Percentiles rank a stretch among this genome's conserved stretches.
phyloP scores from a whole-genome alignment of 2,797 vertebrate species.

The Potorous gilbertii region DNA sequence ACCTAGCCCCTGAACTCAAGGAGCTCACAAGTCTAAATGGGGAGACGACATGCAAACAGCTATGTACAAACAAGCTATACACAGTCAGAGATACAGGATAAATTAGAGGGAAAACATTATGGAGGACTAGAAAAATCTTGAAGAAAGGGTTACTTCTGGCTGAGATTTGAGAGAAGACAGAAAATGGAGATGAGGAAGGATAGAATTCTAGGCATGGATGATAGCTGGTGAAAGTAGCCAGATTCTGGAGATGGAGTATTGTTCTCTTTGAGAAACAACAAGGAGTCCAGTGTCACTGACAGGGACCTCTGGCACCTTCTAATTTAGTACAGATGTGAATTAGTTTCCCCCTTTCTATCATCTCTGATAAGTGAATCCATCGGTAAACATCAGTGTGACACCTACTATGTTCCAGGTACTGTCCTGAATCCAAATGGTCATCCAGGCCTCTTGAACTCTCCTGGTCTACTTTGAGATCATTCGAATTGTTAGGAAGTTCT shows the following conservation, averaged over 20 bases:
- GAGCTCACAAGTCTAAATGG: too few species aligned
- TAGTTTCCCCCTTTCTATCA: background rate
- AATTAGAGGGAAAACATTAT: background rate
- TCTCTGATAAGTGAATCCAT: background rate
- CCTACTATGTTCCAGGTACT: background rate
- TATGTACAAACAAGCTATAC: background rate
- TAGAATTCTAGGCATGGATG: background rate
- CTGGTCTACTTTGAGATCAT: background rate
- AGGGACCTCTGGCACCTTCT: background rate
- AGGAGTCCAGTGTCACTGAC: background rate
- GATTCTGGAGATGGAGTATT: too few species aligned
- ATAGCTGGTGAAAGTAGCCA: background rate
- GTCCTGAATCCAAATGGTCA: background rate
- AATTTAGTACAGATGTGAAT: background rate
- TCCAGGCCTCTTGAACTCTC: background rate
- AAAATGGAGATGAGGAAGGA: background rate
- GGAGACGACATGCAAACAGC: too few species aligned
- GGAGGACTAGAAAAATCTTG: background rate
- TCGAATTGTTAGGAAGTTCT: background rate
- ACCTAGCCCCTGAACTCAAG: background rate
- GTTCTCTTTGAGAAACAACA: too few species aligned
- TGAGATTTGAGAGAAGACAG: background rate
- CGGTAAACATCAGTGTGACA: background rate
- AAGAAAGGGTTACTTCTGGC: background rate
- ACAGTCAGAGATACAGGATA: background rate